These are phyloP conservation scores for Oceanites oceanicus DNA, from an alignment of 2,113 vertebrate species.

Conservation along the genomic window DNA sequence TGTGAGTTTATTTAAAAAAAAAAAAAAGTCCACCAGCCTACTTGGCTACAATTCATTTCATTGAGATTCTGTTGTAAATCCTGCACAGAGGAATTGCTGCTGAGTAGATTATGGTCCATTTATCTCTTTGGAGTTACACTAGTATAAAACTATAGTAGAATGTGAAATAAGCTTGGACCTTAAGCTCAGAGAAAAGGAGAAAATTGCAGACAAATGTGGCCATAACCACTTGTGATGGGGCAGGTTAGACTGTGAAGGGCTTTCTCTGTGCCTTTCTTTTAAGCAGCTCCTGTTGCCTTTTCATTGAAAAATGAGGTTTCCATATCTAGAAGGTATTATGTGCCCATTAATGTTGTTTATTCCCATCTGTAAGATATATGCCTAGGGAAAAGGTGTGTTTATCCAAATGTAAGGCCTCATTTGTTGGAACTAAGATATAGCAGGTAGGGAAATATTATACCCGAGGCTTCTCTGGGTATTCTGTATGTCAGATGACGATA, in stretches of 20 bases:
- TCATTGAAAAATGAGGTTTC: neutral
- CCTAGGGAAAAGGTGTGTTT: neutral
- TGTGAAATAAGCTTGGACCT: neutral
- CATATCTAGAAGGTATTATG: neutral
- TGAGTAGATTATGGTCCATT: neutral
- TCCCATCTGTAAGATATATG: neutral
- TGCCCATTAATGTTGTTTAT: neutral
- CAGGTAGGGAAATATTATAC: neutral
- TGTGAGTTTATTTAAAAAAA: neutral
- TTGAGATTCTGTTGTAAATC: neutral
- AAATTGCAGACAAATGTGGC: neutral
- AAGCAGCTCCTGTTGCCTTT: neutral
- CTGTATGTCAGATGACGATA: neutral
- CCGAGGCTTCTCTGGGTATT: neutral
- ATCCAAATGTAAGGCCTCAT: neutral
- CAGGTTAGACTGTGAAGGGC: neutral
- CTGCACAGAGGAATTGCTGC: neutral
- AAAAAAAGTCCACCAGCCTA: neutral
- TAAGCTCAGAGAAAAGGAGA: neutral
- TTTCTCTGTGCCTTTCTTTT: neutral
- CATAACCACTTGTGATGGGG: neutral
- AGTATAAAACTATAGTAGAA: neutral
- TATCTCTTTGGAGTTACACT: neutral
- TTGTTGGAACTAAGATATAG: neutral
- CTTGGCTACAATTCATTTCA: neutral